Evolutionary conservation across 2,888 invertebrate species (phyloP), one percentile per base, ranked within the genome.

Genomic region (Helicoverpa assulta): DNA sequence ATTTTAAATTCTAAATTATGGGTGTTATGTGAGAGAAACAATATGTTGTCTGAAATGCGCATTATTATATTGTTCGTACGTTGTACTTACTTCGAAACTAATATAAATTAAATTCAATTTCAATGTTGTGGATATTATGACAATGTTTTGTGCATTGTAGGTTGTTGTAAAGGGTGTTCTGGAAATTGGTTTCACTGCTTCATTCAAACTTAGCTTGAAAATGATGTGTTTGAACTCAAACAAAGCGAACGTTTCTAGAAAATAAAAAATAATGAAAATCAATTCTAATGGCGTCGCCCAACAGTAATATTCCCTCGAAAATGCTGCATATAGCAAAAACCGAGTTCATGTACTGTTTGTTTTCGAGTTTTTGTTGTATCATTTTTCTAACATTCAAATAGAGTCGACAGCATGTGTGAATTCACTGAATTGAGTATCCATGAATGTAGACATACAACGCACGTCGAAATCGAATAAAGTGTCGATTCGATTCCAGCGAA

Each of bases 381-480:
- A 6, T 40, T 60, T 69, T 72, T n/a, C 69, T 58, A 64, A 47
- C 63, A 76, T 51, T 21, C 21, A 14, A 47, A 37, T 56, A 57
- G 43, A 56, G 8, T 26, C 29, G 19, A 60, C 60, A 63, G 63
- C 63, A 67, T 67, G 52, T 54, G 67, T 54, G 69, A 52, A 67
- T 60, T 70, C 50, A 55, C 55, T 59, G 60, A 59, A 56, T 70
- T 75, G 43, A 70, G 80, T 62, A 65, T 70, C 62, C 43, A 62
- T 70, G 55, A 62, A 75, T 51, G 57, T 69, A 68, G 74, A 60
- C 50, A 71, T 67, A 80, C 50, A 80, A 76, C 50, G 29, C 76
- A 71, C 80, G 80, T 80, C 52, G 57, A 61, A 76, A 78, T 71
- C 64, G 58, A 78, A 78, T 78, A 71, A 71, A 76, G 57, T 65